Conservation (phyloP, 1,140 invertebrate species). For the Leptinotarsa texana region DNA sequence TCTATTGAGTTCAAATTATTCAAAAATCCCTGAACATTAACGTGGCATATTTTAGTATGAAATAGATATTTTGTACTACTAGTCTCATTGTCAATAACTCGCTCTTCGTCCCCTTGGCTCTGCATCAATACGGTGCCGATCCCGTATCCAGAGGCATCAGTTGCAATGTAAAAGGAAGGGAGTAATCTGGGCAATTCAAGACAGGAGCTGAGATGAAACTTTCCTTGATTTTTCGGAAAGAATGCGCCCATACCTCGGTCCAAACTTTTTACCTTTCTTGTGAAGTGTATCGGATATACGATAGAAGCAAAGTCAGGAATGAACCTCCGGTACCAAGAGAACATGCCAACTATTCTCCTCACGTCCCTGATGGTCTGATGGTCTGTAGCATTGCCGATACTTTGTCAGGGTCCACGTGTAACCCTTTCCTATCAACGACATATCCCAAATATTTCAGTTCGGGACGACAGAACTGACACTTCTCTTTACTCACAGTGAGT, state of each 20-base stretch:
- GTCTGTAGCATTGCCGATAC: constrained; percentile 41
- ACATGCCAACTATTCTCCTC: constrained; percentile 23
- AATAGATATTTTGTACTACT: no score
- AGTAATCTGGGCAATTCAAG: constrained; percentile 40
- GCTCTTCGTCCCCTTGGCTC: not conserved
- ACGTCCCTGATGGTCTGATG: not conserved
- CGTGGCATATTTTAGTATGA: no score
- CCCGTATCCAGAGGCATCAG: constrained; percentile 12
- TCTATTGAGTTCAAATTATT: no score
- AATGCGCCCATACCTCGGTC: not conserved
- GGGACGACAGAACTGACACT: no score
- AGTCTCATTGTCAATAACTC: no score
- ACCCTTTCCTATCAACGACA: not conserved
- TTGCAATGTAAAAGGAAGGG: constrained; percentile 29
- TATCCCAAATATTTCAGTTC: no score
- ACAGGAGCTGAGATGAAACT: constrained; percentile 34
- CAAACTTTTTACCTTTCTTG: constrained; percentile 32
- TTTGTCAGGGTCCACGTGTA: constrained; percentile 1
- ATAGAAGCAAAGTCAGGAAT: constrained; percentile 23
- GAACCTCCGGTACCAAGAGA: constrained; percentile 33
- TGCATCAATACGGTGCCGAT: constrained; percentile 43
- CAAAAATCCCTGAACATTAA: no score
- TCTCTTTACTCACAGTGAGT: no score
- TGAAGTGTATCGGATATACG: constrained; percentile 39
- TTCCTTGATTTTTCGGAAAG: constrained; percentile 35